These are phyloP conservation scores for Sebastiscus albofasciatus DNA, from an alignment of 2,797 vertebrate species.

Conservation along the genomic window DNA sequence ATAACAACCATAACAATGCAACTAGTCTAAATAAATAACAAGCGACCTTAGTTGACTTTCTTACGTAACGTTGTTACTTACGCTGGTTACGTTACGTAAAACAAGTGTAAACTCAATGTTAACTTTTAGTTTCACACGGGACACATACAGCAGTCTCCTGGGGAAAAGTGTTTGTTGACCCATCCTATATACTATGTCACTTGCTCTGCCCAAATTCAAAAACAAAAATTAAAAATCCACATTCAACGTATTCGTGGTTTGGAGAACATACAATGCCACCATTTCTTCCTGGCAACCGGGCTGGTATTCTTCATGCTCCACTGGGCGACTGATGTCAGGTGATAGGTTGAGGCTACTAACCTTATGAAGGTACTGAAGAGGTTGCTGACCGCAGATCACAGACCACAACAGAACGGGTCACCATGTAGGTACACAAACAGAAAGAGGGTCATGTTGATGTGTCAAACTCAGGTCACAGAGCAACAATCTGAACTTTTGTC, in stretches of 20 bases:
- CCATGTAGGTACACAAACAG: constrained; percentile 12
- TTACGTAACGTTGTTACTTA: background rate
- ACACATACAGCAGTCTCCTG: too few relatives aligned
- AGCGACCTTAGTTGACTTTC: background rate
- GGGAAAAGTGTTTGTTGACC: background rate
- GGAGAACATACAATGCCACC: background rate
- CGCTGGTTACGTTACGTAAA: background rate
- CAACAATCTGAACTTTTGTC: constrained; percentile 37
- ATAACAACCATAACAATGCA: too few relatives aligned
- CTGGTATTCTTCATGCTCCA: background rate
- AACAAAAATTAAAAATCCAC: too few relatives aligned
- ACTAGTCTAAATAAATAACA: background rate
- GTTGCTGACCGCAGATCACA: background rate
- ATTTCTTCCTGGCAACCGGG: background rate
- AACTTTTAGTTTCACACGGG: too few relatives aligned
- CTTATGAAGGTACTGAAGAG: background rate
- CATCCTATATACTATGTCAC: background rate
- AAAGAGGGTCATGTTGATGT: constrained; percentile 29
- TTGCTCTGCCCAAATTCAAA: background rate
- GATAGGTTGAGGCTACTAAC: background rate
- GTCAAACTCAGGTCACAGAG: constrained; percentile 26
- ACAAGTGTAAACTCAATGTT: background rate
- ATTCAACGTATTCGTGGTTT: too few relatives aligned
- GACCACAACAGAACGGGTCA: background rate
- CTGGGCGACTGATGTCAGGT: background rate